Conservation (phyloP, 2,113 vertebrate species). For the Rhinoderma darwinii region DNA sequence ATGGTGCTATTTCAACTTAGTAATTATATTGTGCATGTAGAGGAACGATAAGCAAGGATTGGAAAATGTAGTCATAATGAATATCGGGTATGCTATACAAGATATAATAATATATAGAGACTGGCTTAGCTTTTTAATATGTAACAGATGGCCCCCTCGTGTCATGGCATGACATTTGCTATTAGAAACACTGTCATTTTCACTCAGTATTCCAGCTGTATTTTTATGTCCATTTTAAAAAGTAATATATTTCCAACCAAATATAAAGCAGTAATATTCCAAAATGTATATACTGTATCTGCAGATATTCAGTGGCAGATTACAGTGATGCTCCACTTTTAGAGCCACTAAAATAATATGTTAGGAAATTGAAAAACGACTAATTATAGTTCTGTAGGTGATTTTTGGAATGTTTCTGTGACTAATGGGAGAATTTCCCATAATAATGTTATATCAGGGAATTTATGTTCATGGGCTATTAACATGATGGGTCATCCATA, state of each 20-base stretch:
- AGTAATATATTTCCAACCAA: neutral
- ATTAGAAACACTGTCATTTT: slow-evolving; percentile 4
- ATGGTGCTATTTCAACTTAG: neutral
- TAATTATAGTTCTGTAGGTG: no score
- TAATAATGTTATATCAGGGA: no score
- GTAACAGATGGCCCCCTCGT: neutral
- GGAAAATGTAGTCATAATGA: neutral
- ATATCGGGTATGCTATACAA: neutral
- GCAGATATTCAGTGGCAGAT: neutral
- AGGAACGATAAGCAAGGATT: neutral
- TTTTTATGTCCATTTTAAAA: neutral
- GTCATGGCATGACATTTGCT: slow-evolving; percentile 5
- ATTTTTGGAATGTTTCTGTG: no score
- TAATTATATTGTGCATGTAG: neutral
- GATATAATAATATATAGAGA: neutral
- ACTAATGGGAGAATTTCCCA: no score
- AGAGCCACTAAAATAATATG: neutral
- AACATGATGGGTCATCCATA: no score
- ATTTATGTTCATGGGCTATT: no score
- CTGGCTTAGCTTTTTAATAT: neutral
- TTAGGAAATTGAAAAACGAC: neutral
- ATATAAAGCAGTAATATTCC: neutral
- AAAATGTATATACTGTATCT: neutral
- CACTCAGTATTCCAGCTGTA: neutral
- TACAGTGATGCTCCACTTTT: neutral